A percentile compares a stretch with the other conserved stretches of the same genome.
Evolutionary conservation across 2,797 vertebrate genomes (phyloP).

Genomic region (Petrocephalus sullivani): DNA sequence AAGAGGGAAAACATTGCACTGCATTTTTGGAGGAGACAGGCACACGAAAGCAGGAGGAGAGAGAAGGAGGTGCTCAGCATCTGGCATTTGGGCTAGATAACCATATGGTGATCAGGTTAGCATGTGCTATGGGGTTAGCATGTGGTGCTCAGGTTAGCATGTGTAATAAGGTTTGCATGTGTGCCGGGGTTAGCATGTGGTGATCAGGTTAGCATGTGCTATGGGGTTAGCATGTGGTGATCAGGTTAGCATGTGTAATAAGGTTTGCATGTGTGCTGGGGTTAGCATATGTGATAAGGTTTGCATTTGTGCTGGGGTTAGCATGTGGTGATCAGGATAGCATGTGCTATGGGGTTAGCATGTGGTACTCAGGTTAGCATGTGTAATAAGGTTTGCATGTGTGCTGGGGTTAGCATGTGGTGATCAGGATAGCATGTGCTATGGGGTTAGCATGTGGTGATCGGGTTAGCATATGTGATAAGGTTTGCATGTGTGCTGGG

Average conservation of each 20-base stretch:
- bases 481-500: neutral
- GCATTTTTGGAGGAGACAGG: conserved; percentile 46
- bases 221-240: neutral
- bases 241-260: neutral
- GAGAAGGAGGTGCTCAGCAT: neutral
- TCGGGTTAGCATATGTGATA: neutral
- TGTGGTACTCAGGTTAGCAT: neutral
- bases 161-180: neutral
- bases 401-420: neutral
- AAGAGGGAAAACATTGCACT: conserved; percentile 68
- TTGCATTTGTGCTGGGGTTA: neutral
- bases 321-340: neutral
- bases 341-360: neutral
- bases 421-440: neutral
- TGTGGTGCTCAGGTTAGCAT: neutral
- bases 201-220: neutral
- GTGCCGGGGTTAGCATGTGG: neutral
- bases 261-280: neutral
- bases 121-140: neutral
- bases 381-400: neutral
- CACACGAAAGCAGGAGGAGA: neutral
- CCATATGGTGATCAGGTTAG: neutral
- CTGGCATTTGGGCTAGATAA: neutral
- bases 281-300: neutral
- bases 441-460: neutral